These are phyloP conservation scores for Synanthedon vespiformis DNA, from an alignment of 2,888 invertebrate species.

Conservation along the genomic window DNA sequence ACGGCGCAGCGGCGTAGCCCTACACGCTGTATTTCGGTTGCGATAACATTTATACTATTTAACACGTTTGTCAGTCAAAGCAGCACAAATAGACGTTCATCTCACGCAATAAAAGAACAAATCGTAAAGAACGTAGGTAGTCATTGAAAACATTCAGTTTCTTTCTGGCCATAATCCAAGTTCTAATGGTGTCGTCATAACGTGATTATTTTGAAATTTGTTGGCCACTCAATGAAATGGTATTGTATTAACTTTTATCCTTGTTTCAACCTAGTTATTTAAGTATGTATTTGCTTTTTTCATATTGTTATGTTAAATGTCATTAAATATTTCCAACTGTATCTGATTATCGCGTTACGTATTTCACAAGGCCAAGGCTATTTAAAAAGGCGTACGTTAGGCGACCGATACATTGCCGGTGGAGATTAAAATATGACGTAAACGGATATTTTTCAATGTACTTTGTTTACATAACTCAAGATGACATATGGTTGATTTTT, in stretches of 20 bases:
- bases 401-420: conserved; percentile 7
- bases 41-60: conserved; percentile 32
- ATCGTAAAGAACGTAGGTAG: conserved; percentile 5
- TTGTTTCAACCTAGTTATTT: background rate
- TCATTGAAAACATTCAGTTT: conserved; percentile 11
- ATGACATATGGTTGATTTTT: background rate
- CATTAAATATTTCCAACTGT: conserved; percentile 28
- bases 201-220: conserved; percentile 9
- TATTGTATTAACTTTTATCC: conserved; percentile 1
- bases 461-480: background rate
- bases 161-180: conserved; percentile 25
- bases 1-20: conserved; percentile 14
- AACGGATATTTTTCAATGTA: conserved; percentile 8
- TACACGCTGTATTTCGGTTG: conserved; percentile 38
- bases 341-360: conserved; percentile 42
- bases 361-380: conserved; percentile 41
- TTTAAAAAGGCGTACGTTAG: conserved; percentile 21
- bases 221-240: background rate
- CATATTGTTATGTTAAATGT: background rate
- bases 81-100: conserved; percentile 16
- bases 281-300: background rate
- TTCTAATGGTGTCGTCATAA: conserved; percentile 13
- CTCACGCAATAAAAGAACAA: conserved; percentile 17
- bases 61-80: conserved; percentile 26
- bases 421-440: conserved; percentile 9